Evolutionary conservation across 2,113 vertebrate genomes (phyloP), one percentile per base, ranked within the genome.

Genomic region (Chinchilla lanigera): DNA sequence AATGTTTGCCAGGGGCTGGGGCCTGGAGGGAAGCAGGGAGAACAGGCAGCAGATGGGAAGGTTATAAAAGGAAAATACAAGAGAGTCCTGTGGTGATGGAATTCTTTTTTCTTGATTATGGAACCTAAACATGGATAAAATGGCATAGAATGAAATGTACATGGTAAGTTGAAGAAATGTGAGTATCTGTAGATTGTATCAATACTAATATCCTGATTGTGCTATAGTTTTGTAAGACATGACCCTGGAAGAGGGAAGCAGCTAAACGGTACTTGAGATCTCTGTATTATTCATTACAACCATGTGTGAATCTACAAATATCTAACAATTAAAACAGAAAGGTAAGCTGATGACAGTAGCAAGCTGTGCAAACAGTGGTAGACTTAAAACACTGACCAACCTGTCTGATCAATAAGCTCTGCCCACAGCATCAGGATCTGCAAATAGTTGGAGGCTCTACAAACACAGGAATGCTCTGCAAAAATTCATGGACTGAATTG

Each of bases 71-170:
- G 35, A 82, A 56, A 56, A 30, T 35, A 41, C 9, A 1, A 82
- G 38, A 3, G 0, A 35, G 4, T 13, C 28, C 56, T 24, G 38
- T 44, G 9, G 22, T 52, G 16, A 33, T 22, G n/a, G 30, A 58
- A 47, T 58, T 82, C 65, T 82, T 58, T 41, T 84, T 78, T 65
- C 41, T 84, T 92, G 17, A 73, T 87, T 19, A 7, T 33, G 30
- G 75, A 84, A 73, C 14, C 47, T 67, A 75, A 44, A 80, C 7
- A 69, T 30, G 19, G 33, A 78, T 77, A 65, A 93, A 93, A 93
- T 65, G 82, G 84, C 50, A 73, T n/a, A 20, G 13, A 67, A 86
- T 2, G 0, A 90, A 81, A 90, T 0, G 61, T n/a, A 54, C 41
- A 60, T 24, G 33, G 12, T 20, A 67, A 82, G 71, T 0, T 63